These are phyloP conservation scores for Pseudorectes ferrugineus DNA, from an alignment of 2,113 vertebrate species.

Conservation along the genomic window DNA sequence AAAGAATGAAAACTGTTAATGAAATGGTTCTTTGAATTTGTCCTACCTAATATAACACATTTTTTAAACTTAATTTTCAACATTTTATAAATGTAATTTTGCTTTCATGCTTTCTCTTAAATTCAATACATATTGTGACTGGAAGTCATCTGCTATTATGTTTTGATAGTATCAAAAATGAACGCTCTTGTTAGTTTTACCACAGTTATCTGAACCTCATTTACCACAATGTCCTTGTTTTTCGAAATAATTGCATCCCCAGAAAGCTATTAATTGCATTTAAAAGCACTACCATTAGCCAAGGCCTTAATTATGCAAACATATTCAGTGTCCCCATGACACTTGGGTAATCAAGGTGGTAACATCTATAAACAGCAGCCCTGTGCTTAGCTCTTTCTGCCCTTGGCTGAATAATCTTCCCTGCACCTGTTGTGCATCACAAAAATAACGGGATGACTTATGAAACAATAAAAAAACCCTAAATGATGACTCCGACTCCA, in stretches of 20 bases:
- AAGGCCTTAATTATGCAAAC: slow-evolving; percentile 37
- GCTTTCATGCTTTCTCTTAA: neutral
- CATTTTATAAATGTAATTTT: neutral
- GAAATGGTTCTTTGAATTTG: neutral
- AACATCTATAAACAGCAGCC: neutral
- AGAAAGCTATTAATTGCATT: slow-evolving; percentile 42
- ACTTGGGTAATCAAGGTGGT: slow-evolving; percentile 15
- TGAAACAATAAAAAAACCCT: neutral
- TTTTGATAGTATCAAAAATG: neutral
- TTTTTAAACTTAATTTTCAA: neutral
- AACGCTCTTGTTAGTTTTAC: neutral
- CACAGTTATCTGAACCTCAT: neutral
- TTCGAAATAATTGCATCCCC: neutral
- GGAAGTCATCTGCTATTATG: neutral
- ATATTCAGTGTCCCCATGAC: neutral
- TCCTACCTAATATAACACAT: neutral
- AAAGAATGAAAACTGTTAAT: neutral
- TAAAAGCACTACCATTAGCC: slow-evolving; percentile 27
- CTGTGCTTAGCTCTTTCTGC: neutral
- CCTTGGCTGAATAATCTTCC: neutral
- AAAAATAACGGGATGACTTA: neutral
- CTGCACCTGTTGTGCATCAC: neutral
- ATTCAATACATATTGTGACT: neutral
- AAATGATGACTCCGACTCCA: neutral
- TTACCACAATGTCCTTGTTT: neutral